Conservation (phyloP, 2,888 invertebrate genomes). For the Nymphalis polychloros region DNA sequence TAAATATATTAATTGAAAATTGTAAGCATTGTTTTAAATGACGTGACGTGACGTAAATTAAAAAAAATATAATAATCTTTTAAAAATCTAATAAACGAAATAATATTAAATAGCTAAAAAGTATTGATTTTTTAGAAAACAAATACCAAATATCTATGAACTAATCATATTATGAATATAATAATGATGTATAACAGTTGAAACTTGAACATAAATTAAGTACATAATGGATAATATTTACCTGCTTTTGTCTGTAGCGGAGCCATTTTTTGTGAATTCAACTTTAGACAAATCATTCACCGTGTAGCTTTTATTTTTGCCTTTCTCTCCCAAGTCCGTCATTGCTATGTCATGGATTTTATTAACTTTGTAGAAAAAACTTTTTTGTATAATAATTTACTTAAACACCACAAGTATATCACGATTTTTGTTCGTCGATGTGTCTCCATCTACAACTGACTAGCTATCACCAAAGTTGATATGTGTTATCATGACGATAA, state of each 20-base stretch:
- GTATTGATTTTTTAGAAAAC: too few relatives aligned
- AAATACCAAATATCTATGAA: too few relatives aligned
- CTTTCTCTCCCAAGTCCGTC: constrained; percentile 25
- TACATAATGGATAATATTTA: constrained; percentile 31
- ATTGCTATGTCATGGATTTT: background rate
- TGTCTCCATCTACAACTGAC: constrained; percentile 17
- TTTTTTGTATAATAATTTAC: constrained; percentile 4
- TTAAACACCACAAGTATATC: background rate
- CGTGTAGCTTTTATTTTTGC: constrained; percentile 39
- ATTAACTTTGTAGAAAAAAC: background rate
- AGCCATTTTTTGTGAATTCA: constrained; percentile 39
- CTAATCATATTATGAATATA: too few relatives aligned
- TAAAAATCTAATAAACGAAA: too few relatives aligned
- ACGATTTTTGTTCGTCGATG: constrained; percentile 3
- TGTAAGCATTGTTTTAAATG: too few relatives aligned
- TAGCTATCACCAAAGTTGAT: constrained; percentile 29
- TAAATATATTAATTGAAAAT: too few relatives aligned
- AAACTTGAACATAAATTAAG: constrained; percentile 11
- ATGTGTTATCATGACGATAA: constrained; percentile 28
- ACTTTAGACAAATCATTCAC: constrained; percentile 42
- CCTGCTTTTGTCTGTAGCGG: constrained; percentile 38
- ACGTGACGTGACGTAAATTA: too few relatives aligned
- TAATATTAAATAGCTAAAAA: too few relatives aligned
- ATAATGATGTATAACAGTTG: too few relatives aligned
- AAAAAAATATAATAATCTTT: too few relatives aligned